Evolutionary conservation across 2,113 vertebrate species (phyloP), one percentile per base, ranked within the genome.

Genomic region (Barbus barbus): DNA sequence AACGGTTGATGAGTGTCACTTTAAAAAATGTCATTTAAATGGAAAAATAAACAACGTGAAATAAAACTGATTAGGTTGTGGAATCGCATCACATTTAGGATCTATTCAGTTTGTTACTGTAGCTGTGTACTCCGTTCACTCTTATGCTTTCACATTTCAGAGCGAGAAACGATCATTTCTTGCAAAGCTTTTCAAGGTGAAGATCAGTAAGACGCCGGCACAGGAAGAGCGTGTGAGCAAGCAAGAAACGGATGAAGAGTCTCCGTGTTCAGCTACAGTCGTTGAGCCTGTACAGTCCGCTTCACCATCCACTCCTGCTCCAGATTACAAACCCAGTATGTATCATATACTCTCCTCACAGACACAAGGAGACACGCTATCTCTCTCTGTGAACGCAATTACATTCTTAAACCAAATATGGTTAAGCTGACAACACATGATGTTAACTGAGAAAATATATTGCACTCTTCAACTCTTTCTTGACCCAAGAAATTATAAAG

Each of bases 251-350:
- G 92, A 93, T 31, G 26, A 89, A 60, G 60, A 24, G 14, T 48
- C 90, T 9, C 86, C 91, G 81, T 93, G 95, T 0, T 93, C 95
- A 0, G 94, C 95, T 82, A 92, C 93, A 94, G 94, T 94, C 82
- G 96, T 94, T 71, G 95, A 96, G 92, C 96, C 97, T 94, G 96
- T 93, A 77, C 94, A 96, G 93, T 95, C 95, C 93, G 92, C 95
- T 1, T 1, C 46, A 16, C 46, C 46, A 48, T 48, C 46, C 46
- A 5, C 14, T 90, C 91, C 96, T 88, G 89, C 97, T 93, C 91
- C 95, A 91, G 95, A 97, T 91, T 93, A 92, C 95, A 96, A 96
- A 88, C 81, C 89, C 96, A 97, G 98, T 99, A 99, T 94, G 97
- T 99, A 98, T 96, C 91, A 16, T 48, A 16, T 48, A 48, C 46